Percentiles rank a stretch among this genome's conserved stretches.
phyloP scores from a whole-genome alignment of 2,797 vertebrate species.

The Oceanodroma leucorhoa region DNA sequence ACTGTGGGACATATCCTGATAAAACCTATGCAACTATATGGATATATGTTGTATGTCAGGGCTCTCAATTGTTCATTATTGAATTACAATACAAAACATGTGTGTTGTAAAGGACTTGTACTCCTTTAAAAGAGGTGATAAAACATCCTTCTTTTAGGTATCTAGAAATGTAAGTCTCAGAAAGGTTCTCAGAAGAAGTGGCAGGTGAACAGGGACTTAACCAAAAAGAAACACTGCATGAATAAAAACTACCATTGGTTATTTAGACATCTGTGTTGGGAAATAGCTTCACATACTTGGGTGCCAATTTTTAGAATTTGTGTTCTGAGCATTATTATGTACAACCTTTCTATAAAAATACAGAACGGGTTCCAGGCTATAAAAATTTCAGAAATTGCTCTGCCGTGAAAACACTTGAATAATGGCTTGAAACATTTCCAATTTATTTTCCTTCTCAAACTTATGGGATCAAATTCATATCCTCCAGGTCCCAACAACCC shows the following conservation, averaged over 20 bases:
- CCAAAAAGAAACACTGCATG: background rate
- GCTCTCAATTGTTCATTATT: background rate
- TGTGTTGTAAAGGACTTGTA: background rate
- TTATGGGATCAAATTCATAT: background rate
- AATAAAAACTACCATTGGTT: background rate
- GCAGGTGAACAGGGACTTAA: background rate
- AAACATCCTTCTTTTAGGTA: background rate
- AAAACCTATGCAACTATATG: background rate
- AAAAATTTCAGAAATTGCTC: background rate
- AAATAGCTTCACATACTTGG: background rate
- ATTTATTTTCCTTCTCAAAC: background rate
- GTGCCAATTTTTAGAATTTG: background rate
- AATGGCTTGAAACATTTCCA: background rate
- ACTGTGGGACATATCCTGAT: background rate
- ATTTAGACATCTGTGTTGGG: background rate
- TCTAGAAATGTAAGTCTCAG: background rate
- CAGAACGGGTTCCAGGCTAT: background rate
- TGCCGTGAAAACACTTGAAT: background rate
- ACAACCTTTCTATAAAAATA: background rate
- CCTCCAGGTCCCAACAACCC: background rate
- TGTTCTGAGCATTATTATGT: background rate
- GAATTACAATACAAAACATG: background rate
- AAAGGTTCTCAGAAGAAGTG: background rate
- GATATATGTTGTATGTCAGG: background rate
- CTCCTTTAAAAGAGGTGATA: background rate